Evolutionary conservation across 2,797 vertebrate species (phyloP), one percentile per base, ranked within the genome.

Genomic region (Arnoldichthys spilopterus): DNA sequence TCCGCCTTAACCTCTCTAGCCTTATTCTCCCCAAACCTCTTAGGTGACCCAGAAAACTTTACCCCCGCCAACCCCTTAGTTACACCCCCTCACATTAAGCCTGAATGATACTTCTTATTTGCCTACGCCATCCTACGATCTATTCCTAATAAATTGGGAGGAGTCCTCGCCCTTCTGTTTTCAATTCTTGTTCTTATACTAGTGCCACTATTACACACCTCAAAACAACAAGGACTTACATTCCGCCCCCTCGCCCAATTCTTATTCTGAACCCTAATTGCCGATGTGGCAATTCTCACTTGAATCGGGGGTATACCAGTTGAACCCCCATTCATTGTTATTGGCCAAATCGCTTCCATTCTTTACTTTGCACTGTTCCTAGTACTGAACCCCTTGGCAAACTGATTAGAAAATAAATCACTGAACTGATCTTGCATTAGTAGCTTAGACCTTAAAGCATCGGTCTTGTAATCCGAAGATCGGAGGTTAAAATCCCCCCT

Each of bases 11-110:
- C 26, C 0, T 0, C 22, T 0, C 0, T 86, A 0, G 77, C 78
- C 0, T 37, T 89, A 0, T 87, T 92, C 3, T 32, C 76, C 0
- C 87, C 86, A 0, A 89, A 86, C 5, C 40, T 88, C 0, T 0
- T 91, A 0, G 88, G 88, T 0, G 90, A 92, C 22, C 91, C 91
- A 0, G 91, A 92, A 9, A 93, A 92, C 0, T 92, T 90, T 0
- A 88, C 66, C 0, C 87, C 89, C 0, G 90, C 89, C 0, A 90
- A 90, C n/a, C 85, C 83, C 0, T 16, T 90, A 0, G 85, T 86
- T 0, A 90, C 78, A 0, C 85, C 77, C 0, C 83, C 83, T 0
- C 86, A 86, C 0, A 88, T 89, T 0, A 92, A 91, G 0, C 87
- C 88, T 0, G 88, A 91, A 13, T 89, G 86, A 30, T 86, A 91